Conservation (phyloP, 2,797 vertebrate species). For the Cyprinodon diabolis region DNA sequence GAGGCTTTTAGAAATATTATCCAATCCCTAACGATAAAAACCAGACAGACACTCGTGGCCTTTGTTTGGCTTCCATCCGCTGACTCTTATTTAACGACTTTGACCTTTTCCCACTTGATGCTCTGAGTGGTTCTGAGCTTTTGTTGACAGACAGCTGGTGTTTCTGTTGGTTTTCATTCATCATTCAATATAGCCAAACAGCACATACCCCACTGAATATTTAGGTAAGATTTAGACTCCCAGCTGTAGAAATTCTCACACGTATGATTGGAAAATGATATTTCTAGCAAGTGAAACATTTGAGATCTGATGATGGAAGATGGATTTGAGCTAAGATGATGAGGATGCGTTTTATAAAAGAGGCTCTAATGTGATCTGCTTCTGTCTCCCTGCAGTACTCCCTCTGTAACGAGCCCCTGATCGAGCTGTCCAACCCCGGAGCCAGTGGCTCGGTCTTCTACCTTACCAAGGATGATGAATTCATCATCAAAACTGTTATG, state of each 20-base stretch:
- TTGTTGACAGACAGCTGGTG: not conserved
- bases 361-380: not conserved
- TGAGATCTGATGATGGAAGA: too few relatives aligned
- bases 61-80: not conserved
- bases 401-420: slow-evolving; percentile 94
- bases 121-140: not conserved
- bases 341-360: too few relatives aligned
- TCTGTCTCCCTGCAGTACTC: slow-evolving; percentile 84
- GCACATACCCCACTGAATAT: not conserved
- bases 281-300: too few relatives aligned
- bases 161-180: not conserved
- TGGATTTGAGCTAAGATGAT: too few relatives aligned
- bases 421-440: slow-evolving; percentile 96
- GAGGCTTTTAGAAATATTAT: not conserved
- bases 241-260: too few relatives aligned
- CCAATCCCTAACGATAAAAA: not conserved
- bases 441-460: slow-evolving; percentile 98
- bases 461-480: slow-evolving; percentile 95
- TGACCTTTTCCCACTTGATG: not conserved
- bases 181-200: not conserved
- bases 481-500: slow-evolving; percentile 99
- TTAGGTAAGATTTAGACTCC: too few relatives aligned
- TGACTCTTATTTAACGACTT: not conserved
- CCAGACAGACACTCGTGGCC: not conserved
- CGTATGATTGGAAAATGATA: too few relatives aligned